These are phyloP conservation scores for Distichodus sexfasciatus DNA, from an alignment of 2,797 vertebrate species.

Conservation along the genomic window DNA sequence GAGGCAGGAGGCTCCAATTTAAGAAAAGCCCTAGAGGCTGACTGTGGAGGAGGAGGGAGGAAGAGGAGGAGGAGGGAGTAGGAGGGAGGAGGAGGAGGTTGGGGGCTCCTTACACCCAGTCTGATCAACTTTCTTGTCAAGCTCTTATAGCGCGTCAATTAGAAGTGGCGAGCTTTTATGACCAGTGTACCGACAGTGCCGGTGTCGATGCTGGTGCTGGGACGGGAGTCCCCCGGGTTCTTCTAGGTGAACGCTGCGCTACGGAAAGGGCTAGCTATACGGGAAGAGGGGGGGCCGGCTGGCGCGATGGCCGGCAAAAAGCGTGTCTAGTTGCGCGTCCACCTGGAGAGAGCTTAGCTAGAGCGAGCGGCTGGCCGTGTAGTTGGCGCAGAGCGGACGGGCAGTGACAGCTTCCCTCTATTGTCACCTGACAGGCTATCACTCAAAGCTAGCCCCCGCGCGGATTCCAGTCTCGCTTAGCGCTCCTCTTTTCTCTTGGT, in stretches of 20 bases:
- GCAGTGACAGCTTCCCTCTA: slow-evolving; percentile 51
- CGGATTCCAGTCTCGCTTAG: slow-evolving; percentile 40
- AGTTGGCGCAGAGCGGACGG: slow-evolving; percentile 43
- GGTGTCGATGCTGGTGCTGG: too few relatives aligned
- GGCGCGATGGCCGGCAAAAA: slow-evolving; percentile 33
- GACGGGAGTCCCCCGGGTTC: too few relatives aligned
- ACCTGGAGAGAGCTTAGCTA: slow-evolving; percentile 50
- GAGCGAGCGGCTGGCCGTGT: slow-evolving; percentile 32
- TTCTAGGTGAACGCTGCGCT: background rate
- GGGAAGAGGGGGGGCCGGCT: slow-evolving; percentile 29
- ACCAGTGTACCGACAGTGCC: too few relatives aligned
- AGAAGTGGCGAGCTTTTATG: slow-evolving; percentile 49
- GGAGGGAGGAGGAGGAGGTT: too few relatives aligned
- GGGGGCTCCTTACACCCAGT: too few relatives aligned
- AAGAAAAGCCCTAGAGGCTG: slow-evolving; percentile 63
- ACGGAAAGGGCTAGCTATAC: slow-evolving; percentile 14
- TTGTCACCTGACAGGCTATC: slow-evolving; percentile 59
- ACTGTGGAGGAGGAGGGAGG: background rate
- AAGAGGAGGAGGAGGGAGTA: too few relatives aligned
- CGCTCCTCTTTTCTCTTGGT: slow-evolving; percentile 29
- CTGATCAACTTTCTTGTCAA: slow-evolving; percentile 36
- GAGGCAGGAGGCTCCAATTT: slow-evolving; percentile 67
- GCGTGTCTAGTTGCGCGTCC: slow-evolving; percentile 51
- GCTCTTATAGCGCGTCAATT: slow-evolving; percentile 61
- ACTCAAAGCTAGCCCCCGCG: slow-evolving; percentile 48